A percentile compares a stretch with the other conserved stretches of the same genome.
Evolutionary conservation across 64 coral and sea anemone genomes (phyloP).

Genomic region (Stichodactyla helianthus): DNA sequence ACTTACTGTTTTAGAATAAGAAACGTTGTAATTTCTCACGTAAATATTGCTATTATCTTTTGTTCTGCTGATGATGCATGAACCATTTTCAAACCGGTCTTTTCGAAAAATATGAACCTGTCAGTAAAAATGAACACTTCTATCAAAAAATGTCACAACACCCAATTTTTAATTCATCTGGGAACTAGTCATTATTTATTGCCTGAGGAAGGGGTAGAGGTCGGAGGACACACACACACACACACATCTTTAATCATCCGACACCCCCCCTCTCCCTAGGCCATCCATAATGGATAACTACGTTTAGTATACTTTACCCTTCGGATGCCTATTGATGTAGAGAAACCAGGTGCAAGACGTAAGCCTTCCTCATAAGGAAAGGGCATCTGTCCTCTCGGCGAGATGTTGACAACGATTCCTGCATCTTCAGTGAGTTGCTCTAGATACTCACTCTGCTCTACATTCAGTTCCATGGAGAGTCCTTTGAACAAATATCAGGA

Average conservation of each 20-base stretch:
- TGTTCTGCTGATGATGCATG: not conserved
- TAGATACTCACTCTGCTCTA: constrained; percentile 14
- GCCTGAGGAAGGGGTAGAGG: too few species aligned
- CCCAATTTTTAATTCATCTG: not conserved
- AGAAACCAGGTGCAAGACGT: constrained; percentile 7
- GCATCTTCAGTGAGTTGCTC: not conserved
- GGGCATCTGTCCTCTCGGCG: not conserved
- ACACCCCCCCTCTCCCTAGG: too few species aligned
- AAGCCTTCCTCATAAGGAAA: constrained; percentile 18
- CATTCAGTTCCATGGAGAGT: not conserved
- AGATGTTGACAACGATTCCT: not conserved
- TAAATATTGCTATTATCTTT: not conserved
- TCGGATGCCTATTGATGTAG: not conserved
- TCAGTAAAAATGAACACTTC: not conserved
- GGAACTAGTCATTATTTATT: too few species aligned
- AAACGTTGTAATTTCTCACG: not conserved
- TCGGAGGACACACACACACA: too few species aligned
- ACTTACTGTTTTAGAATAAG: constrained; percentile 29
- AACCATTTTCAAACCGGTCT: not conserved
- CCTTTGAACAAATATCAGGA: not conserved
- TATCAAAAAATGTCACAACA: too few species aligned
- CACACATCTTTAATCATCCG: not conserved
- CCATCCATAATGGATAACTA: not conserved
- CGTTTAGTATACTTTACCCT: not conserved
- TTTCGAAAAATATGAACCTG: not conserved